These are phyloP conservation scores for Phrynosoma blainvillii DNA, from an alignment of 2,113 vertebrate species.

Conservation along the genomic window DNA sequence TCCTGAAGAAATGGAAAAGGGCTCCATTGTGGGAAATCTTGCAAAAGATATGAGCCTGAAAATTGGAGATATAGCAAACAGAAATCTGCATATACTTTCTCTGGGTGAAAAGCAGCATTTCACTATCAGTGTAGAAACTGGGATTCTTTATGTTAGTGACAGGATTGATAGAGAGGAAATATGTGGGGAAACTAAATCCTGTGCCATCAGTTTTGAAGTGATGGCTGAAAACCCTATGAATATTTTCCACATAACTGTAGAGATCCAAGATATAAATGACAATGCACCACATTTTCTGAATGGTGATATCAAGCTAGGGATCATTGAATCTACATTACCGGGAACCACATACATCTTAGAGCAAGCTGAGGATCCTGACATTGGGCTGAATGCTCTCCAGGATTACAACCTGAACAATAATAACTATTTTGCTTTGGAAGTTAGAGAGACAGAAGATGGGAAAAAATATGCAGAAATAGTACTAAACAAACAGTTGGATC, in stretches of 20 bases:
- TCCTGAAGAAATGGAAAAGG: slow-evolving; percentile 78
- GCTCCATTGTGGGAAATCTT: slow-evolving; percentile 77
- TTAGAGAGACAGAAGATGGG: slow-evolving; percentile 58
- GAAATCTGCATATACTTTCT: slow-evolving; percentile 76
- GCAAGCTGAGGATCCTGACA: slow-evolving; percentile 68
- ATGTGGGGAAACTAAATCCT: slow-evolving; percentile 62
- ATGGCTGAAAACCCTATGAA: slow-evolving; percentile 71
- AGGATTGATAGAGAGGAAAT: slow-evolving; percentile 77
- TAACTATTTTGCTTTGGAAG: slow-evolving; percentile 64
- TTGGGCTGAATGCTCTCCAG: slow-evolving; percentile 64
- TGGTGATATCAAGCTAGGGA: slow-evolving; percentile 57
- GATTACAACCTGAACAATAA: slow-evolving; percentile 65
- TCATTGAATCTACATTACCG: slow-evolving; percentile 57
- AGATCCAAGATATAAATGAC: slow-evolving; percentile 50
- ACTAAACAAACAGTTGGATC: slow-evolving; percentile 66
- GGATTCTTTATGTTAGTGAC: slow-evolving; percentile 70
- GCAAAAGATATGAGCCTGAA: slow-evolving; percentile 79
- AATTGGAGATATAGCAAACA: slow-evolving; percentile 64
- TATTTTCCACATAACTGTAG: slow-evolving; percentile 59
- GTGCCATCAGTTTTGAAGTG: slow-evolving; percentile 73
- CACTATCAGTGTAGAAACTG: slow-evolving; percentile 62
- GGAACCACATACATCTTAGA: slow-evolving; percentile 59
- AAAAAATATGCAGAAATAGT: slow-evolving; percentile 68
- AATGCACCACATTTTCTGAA: slow-evolving; percentile 65
- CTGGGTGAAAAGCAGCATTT: slow-evolving; percentile 65